Base-by-base conservation (phyloP, 2,797 vertebrate genomes). In the Pempheris klunzingeri region DNA sequence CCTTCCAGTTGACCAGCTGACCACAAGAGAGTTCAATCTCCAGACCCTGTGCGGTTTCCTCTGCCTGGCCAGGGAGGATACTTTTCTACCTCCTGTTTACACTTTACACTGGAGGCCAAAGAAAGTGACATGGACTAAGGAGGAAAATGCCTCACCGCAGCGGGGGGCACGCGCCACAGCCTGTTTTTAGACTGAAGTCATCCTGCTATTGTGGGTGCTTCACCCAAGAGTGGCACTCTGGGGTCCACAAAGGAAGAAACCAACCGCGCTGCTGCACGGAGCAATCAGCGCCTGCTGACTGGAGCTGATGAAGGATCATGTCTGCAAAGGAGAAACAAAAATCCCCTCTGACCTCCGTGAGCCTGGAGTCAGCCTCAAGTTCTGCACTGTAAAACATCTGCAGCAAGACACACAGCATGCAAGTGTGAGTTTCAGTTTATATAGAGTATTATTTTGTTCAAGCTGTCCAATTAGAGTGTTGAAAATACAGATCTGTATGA, bases 31-130 rank as follows among this genome's bases (percentile, higher is more conserved):
- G 83, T 90, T 90, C 82, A 90, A 39, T 73, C 86, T 81, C 80
- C 87, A 89, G 89, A 84, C 79, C 44, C 62, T 67, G 69, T 78
- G 70, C 20, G 61, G 85, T 84, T 92, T 94, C 87, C 92, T 91
- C 72, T 67, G 63, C 50, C 65, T 22, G 63, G 30, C 76, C 75
- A 32, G 46, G 59, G 87, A 89, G 85, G 84, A 90, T 72, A 76
- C 76, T 78, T 85, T 77, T 54, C 85, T 24, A 77, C 87, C 92
- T 93, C 91, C 87, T 94, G 88, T 94, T 93, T 92, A 92, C 74
- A 11, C 66, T 72, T 53, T 43, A 47, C 60, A 58, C 49, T 74
- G 57, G 57, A 87, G 66, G 63, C 76, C 74, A 82, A 81, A 78
- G 87, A 93, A 89, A 90, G 86, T 91, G 77, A 81, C 54, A 70